Base-by-base conservation (phyloP, 2,797 vertebrate species). In the Threskiornis aethiopicus region DNA sequence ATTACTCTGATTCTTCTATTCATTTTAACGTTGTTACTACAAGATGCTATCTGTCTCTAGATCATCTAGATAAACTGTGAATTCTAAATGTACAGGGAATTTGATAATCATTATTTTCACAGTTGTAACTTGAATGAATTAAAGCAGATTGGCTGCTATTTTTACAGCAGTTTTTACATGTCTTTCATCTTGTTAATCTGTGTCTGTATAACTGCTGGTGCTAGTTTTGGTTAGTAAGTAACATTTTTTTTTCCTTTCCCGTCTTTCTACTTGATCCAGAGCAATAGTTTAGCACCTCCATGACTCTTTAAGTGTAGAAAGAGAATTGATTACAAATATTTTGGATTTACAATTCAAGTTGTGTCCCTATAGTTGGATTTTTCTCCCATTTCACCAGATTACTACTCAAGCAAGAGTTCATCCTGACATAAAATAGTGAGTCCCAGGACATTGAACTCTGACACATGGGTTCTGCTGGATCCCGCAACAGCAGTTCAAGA, bases 1-100 rank as follows among this genome's bases (percentile, higher is more conserved):
- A 82, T 92, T 90, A 64, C 44, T 87, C n/a, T 92, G 41, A 90
- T 92, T 94, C 67, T 86, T 91, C 66, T 77, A 62, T 84, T 76
- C 5, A 55, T 62, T 87, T 79, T 70, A 64, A 25, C 11, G 72
- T 57, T 46, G 15, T 51, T 90, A n/a, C 28, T 89, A 47, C 24
- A 62, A 82, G 31, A 92, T 11, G 8, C 17, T 85, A 28, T 83
- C 51, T 88, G 41, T 78, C 49, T 85, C 41, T 46, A 79, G 44
- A 77, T 71, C 28, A 81, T 83, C 47, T 67, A 93, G 52, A 83
- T 64, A 90, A 80, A 37, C 9, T 31, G 52, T 47, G 49, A 94
- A 59, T 89, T 91, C 54, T 64, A 85, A 87, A 81, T 78, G 7
- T 47, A 85, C 8, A 87, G 13, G 24, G 31, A 95, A 89, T 73